phyloP scores from a whole-genome alignment of 2,888 invertebrate genomes.

The Operophtera brumata region DNA sequence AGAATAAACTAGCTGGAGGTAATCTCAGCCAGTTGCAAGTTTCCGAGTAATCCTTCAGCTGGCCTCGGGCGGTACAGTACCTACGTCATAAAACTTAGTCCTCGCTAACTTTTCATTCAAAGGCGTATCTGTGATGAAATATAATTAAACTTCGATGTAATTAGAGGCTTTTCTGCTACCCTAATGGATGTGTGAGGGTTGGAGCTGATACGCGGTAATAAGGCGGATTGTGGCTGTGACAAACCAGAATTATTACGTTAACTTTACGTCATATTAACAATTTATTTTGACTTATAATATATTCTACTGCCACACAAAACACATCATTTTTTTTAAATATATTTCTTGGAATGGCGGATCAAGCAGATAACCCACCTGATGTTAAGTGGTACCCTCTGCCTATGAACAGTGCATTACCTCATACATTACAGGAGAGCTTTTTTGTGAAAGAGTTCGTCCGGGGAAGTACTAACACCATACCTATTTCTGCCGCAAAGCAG shows the following conservation, averaged over 20 bases:
- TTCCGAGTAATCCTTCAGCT: slow-evolving; percentile 55
- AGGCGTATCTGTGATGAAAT: slow-evolving; percentile 38
- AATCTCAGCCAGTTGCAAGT: slow-evolving; percentile 48
- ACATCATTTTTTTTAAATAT: too few species aligned
- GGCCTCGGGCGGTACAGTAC: slow-evolving; percentile 34
- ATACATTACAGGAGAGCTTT: too few species aligned
- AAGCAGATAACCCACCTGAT: too few species aligned
- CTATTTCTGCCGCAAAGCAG: too few species aligned
- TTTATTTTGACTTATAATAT: neutral
- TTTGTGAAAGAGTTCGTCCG: too few species aligned
- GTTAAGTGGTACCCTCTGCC: too few species aligned
- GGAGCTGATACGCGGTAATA: slow-evolving; percentile 9
- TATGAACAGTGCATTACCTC: too few species aligned
- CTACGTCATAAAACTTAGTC: slow-evolving; percentile 51
- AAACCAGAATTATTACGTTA: slow-evolving; percentile 10
- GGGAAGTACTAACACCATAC: too few species aligned
- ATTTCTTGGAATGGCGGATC: too few species aligned
- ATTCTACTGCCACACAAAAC: too few species aligned
- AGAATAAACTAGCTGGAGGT: slow-evolving; percentile 49
- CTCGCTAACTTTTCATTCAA: slow-evolving; percentile 50
- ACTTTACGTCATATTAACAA: neutral
- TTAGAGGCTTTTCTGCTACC: slow-evolving; percentile 28
- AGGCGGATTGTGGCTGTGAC: slow-evolving; percentile 6
- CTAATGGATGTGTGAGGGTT: slow-evolving; percentile 22
- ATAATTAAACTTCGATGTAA: slow-evolving; percentile 44